Base-by-base conservation (phyloP, 2,797 vertebrate genomes). In the Chanos chanos region DNA sequence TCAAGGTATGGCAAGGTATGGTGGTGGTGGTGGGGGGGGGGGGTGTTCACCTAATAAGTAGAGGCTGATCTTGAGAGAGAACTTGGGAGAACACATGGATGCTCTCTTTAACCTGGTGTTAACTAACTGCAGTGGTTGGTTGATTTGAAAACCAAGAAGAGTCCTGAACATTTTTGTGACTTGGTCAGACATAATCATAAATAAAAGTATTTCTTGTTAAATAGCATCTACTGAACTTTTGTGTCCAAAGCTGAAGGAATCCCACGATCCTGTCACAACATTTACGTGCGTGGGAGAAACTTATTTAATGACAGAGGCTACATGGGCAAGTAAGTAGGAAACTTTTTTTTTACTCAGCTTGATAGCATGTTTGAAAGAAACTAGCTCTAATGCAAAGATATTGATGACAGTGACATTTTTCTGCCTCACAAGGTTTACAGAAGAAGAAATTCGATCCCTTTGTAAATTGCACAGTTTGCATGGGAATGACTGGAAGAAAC, bases 401-500 rank as follows among this genome's bases (percentile, higher is more conserved):
- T n/a, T n/a, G n/a, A n/a, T n/a, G n/a, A n/a, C n/a, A n/a, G n/a
- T n/a, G n/a, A n/a, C n/a, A 7, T 1, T 27, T 18, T 25, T 10
- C 10, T 61, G 41, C 7, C 8, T 27, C 8, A 3, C 16, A 65
- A 90, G 89, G 72, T 91, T 85, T 74, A 71, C 86, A 0, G n/a
- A 80, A 9, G 66, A 77, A 0, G 87, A 90, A 65, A 0, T 83
- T 1, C 4, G 2, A 1, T 3, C 24, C 0, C 66, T 91, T 50
- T 8, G 27, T 1, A 83, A 76, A 60, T 10, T 83, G 0, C 84
- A 89, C 5, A 69, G 15, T 1, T 50, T 78, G 43, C 62, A 89
- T 6, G 89, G 89, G 1, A 87, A 81, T 53, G 19, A 86, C 39
- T 90, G 89, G 88, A 73, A 25, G 16, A 51, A 1, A 2, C 89